Base-by-base conservation (phyloP, 2,113 vertebrate species). In the Ginglymostoma cirratum region DNA sequence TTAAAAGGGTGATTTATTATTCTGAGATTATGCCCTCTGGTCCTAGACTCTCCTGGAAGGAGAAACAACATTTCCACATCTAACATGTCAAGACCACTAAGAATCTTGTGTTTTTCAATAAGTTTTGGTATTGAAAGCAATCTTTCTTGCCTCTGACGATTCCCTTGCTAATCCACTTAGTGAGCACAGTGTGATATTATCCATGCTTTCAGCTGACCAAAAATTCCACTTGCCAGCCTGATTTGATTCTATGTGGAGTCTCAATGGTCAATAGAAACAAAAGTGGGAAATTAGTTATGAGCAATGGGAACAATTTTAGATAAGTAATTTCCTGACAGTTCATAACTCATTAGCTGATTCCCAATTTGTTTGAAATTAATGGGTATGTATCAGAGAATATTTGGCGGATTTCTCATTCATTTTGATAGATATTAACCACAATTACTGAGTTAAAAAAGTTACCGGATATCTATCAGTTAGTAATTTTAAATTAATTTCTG, bases 401-500 rank as follows among this genome's bases (percentile, higher is more conserved):
- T 15, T 61, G 87, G 65, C 87, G 65, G 87, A 90, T 90, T 90
- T 90, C 52, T 61, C 87, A 61, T 90, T 90, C 52, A 90, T 65
- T 90, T 61, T 61, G 52, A 61, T 6, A 34, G 27, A 30, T 55
- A 89, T 89, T 23, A 30, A 21, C 52, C 48, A 55, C 23, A 30
- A 52, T 89, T 89, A 55, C 48, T 10, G 23, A 52, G 24, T 87
- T 61, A 55, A 30, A 48, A 30, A 89, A 30, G 55, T 30, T 4
- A 89, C 48, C 48, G 55, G 86, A 89, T 48, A 52, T 89, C 48
- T 55, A 89, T 89, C 48, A 55, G 24, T 52, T 52, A 14, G 24
- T 89, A 48, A 89, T 89, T 89, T 89, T 55, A 45, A 89, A 89
- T 89, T 89, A 89, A 89, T 89, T 89, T 89, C 45, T 89, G 86